Conservation (phyloP, 2,888 invertebrate species). For the Glyphotaelius pellucidus region DNA sequence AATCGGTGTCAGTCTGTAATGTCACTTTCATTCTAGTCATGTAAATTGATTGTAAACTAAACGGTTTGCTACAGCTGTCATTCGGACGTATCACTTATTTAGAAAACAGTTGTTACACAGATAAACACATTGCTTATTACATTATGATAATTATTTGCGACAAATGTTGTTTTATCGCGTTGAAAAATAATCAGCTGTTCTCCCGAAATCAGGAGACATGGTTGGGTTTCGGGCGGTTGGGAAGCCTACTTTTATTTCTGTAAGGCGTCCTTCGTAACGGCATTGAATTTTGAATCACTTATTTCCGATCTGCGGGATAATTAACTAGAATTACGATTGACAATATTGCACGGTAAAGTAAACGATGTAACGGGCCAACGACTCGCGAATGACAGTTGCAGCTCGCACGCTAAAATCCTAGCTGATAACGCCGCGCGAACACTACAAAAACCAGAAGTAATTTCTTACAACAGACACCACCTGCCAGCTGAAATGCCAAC, state of each 20-base stretch:
- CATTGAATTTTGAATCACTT: constrained; percentile 1
- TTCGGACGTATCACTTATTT: constrained; percentile 3
- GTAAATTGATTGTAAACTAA: constrained; percentile 5
- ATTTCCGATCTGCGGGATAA: neutral
- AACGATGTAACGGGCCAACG: constrained; percentile 30
- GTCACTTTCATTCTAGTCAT: constrained; percentile 44
- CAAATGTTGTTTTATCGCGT: neutral
- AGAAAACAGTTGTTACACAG: neutral
- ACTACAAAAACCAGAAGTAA: neutral
- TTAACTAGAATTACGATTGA: neutral
- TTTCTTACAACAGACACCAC: constrained; percentile 31
- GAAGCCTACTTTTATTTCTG: constrained; percentile 33
- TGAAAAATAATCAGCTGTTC: constrained; percentile 46
- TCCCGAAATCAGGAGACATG: constrained; percentile 26
- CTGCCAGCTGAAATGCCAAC: constrained; percentile 44
- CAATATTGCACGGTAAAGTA: constrained; percentile 11
- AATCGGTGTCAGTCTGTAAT: constrained; percentile 44
- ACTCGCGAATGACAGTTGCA: constrained; percentile 46
- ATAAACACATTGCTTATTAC: neutral
- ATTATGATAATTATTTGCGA: neutral
- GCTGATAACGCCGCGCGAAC: constrained; percentile 43
- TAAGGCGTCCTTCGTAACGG: constrained; percentile 42
- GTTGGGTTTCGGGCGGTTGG: constrained; percentile 34
- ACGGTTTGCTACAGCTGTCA: constrained; percentile 21
- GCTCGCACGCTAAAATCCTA: constrained; percentile 33